A percentile compares a stretch with the other conserved stretches of the same genome.
phyloP scores from a whole-genome alignment of 2,888 invertebrate genomes.

The Oxystoma pomonae region DNA sequence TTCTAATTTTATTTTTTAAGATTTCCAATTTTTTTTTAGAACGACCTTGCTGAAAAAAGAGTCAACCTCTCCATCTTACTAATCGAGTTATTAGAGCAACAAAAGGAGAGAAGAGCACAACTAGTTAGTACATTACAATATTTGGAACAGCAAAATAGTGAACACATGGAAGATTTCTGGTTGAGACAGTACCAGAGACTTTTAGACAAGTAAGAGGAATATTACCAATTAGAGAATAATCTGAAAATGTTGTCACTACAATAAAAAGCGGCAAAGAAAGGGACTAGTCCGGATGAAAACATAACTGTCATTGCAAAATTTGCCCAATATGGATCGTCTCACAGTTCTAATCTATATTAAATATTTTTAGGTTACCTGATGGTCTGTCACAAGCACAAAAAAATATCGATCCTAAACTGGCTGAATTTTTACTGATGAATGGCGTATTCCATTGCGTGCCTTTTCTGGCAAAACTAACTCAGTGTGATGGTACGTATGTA shows the following conservation, averaged over 20 bases:
- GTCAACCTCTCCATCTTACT: conserved; percentile 62
- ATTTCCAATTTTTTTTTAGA: too few relatives aligned
- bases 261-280: too few relatives aligned
- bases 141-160: conserved; percentile 60
- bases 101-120: conserved; percentile 61
- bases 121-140: conserved; percentile 64
- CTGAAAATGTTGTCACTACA: too few relatives aligned
- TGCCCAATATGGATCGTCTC: too few relatives aligned
- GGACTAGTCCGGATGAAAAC: too few relatives aligned
- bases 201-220: conserved; percentile 59
- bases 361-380: conserved; percentile 51
- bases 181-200: conserved; percentile 78
- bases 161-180: conserved; percentile 62
- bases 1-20: too few relatives aligned
- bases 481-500: conserved; percentile 51
- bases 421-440: conserved; percentile 65
- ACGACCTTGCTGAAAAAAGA: conserved; percentile 66
- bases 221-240: too few relatives aligned
- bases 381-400: conserved; percentile 59
- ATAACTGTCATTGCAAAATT: too few relatives aligned
- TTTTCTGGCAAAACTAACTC: conserved; percentile 61
- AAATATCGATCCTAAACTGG: conserved; percentile 62
- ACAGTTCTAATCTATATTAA: too few relatives aligned
- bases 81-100: conserved; percentile 65
- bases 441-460: conserved; percentile 75